Evolutionary conservation across 2,797 vertebrate genomes (phyloP).

Genomic region (Tragelaphus eurycerus): DNA sequence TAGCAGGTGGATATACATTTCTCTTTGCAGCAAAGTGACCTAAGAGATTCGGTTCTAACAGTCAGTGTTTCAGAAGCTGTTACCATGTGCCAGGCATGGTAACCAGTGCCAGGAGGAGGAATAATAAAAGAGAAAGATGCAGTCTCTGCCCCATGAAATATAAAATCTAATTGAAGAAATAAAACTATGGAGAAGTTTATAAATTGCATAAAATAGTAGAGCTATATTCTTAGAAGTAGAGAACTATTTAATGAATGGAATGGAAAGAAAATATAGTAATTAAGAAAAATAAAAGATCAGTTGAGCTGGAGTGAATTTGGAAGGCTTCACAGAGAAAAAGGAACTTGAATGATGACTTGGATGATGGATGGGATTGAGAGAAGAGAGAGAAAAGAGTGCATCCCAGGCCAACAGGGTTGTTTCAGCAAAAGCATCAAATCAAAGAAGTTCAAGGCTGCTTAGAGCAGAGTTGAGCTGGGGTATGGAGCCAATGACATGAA

Average conservation of each 20-base stretch:
- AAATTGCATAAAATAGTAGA: neutral
- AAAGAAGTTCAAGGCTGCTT: neutral
- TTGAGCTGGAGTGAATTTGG: neutral
- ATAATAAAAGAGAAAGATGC: neutral
- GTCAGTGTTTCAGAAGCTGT: neutral
- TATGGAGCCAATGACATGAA: neutral
- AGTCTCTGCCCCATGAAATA: neutral
- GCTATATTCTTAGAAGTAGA: neutral
- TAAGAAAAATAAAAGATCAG: neutral
- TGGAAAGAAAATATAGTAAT: neutral
- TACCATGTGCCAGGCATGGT: neutral
- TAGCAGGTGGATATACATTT: neutral
- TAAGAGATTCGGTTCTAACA: neutral
- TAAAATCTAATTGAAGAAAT: neutral
- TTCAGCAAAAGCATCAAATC: slow-evolving; percentile 19
- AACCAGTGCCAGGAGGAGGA: neutral
- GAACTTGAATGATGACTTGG: neutral
- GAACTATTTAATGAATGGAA: neutral
- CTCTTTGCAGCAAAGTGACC: neutral
- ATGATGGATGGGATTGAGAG: slow-evolving; percentile 38
- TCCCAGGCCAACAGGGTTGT: neutral
- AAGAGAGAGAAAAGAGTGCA: neutral
- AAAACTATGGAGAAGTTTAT: neutral
- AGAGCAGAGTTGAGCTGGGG: neutral
- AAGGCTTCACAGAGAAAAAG: neutral